Evolutionary conservation across 2,113 vertebrate species (phyloP).

Genomic region (Charadrius vociferus): DNA sequence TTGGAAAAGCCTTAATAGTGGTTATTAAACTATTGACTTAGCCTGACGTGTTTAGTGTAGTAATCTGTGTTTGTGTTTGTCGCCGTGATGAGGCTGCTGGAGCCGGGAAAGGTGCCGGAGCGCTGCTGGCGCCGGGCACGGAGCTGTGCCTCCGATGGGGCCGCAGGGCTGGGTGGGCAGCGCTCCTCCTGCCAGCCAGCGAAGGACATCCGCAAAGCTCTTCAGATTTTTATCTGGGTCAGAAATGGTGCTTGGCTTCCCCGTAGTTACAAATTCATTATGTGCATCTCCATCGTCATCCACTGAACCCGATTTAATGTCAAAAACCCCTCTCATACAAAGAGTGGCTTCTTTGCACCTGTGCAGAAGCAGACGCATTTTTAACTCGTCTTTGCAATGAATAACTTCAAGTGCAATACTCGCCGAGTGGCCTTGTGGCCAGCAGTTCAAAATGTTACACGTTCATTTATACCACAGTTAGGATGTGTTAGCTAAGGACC

Average conservation of each 20-base stretch:
- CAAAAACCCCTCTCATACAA: neutral
- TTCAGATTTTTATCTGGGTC: neutral
- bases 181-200: neutral
- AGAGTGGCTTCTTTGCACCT: neutral
- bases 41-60: conserved; percentile 63
- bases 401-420: neutral
- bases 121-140: neutral
- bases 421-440: neutral
- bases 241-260: neutral
- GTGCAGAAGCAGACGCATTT: neutral
- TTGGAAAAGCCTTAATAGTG: conserved; percentile 65
- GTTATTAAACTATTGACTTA: conserved; percentile 73
- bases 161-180: neutral
- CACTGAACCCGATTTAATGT: neutral
- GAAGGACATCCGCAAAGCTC: neutral
- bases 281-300: neutral
- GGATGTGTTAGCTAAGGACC: neutral
- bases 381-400: neutral
- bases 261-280: neutral
- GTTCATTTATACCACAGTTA: neutral
- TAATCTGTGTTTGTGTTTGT: conserved; percentile 20
- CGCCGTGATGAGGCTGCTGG: neutral
- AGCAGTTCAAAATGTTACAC: neutral
- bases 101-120: neutral
- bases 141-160: neutral